Conservation (phyloP, 1,140 invertebrate genomes). For the Drosophila simulans region DNA sequence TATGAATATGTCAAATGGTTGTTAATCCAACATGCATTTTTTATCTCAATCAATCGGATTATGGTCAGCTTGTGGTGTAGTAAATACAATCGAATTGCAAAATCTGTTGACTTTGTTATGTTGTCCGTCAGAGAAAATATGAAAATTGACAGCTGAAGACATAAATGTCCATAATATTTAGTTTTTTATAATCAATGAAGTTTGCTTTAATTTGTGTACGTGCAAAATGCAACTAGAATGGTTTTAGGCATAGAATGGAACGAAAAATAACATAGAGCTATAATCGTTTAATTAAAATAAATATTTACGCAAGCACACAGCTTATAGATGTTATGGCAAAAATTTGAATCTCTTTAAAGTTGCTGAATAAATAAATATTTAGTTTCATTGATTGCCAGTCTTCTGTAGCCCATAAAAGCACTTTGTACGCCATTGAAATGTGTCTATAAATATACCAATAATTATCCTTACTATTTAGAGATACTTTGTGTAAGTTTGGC, state of each 20-base stretch:
- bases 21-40: no score
- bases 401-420: slow-evolving; percentile 1
- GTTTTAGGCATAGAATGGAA: neutral
- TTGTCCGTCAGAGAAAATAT: neutral
- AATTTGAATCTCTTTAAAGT: neutral
- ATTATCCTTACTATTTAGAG: slow-evolving; percentile 23
- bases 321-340: neutral
- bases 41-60: slow-evolving; percentile 1
- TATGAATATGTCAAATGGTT: no score
- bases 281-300: slow-evolving; percentile 12
- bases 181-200: neutral
- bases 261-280: neutral
- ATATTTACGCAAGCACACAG: neutral
- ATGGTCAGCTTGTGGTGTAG: neutral
- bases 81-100: neutral
- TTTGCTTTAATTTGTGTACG: neutral
- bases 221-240: no score
- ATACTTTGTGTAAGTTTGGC: no score
- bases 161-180: neutral
- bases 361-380: neutral
- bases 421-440: neutral
- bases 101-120: neutral
- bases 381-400: neutral
- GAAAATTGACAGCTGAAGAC: neutral
- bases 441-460: slow-evolving; percentile 3